phyloP scores from a whole-genome alignment of 2,888 invertebrate species.

The Hydropsyche betteni region DNA sequence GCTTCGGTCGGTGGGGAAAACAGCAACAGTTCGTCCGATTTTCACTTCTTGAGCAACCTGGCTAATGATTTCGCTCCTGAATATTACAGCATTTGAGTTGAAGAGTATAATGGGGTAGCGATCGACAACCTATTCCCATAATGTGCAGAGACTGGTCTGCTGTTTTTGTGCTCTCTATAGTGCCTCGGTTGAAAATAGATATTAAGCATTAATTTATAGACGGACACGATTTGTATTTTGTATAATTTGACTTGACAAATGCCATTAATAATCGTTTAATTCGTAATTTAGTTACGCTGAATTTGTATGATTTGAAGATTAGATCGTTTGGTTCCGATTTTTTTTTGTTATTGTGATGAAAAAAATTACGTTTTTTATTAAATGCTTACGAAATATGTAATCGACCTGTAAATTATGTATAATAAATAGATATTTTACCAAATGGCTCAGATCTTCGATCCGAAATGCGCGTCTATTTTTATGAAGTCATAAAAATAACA shows the following conservation, averaged over 20 bases:
- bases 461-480: too few relatives aligned
- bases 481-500: too few relatives aligned
- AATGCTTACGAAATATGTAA: slow-evolving; percentile 22
- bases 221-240: background rate
- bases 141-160: slow-evolving; percentile 35
- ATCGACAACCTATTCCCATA: slow-evolving; percentile 65
- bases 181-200: slow-evolving; percentile 50
- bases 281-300: too few relatives aligned
- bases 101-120: slow-evolving; percentile 67
- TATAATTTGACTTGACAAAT: too few relatives aligned
- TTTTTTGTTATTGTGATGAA: too few relatives aligned
- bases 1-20: slow-evolving; percentile 70
- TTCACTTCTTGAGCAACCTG: slow-evolving; percentile 91
- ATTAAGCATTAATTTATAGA: slow-evolving; percentile 29
- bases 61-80: slow-evolving; percentile 94
- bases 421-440: background rate
- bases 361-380: background rate
- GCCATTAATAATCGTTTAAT: too few relatives aligned
- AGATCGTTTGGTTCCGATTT: too few relatives aligned
- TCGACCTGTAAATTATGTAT: slow-evolving; percentile 19
- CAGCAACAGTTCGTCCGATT: slow-evolving; percentile 92
- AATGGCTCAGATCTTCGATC: too few relatives aligned
- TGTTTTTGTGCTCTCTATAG: slow-evolving; percentile 50
- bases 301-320: too few relatives aligned
- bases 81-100: slow-evolving; percentile 77